Conservation (phyloP, 2,797 vertebrate species). For the Hoplostethus atlanticus region DNA sequence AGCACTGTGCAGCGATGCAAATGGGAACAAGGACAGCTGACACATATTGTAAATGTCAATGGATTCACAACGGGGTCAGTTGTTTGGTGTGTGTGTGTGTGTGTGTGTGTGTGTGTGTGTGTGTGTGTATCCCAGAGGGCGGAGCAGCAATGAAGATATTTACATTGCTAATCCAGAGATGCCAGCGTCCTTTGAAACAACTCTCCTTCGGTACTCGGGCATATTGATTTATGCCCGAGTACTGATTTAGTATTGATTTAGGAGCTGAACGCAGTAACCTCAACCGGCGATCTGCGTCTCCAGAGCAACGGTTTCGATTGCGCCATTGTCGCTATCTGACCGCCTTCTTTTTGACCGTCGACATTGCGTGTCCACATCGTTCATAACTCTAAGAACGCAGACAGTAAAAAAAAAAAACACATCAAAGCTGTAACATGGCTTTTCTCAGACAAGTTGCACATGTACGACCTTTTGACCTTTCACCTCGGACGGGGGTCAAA, state of each 20-base stretch:
- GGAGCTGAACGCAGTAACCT: constrained; percentile 1
- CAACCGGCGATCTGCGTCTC: not conserved
- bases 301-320: constrained; percentile 6
- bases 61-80: not conserved
- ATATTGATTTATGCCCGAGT: no score
- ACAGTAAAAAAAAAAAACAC: constrained; percentile 9
- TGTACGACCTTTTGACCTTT: constrained; percentile 38
- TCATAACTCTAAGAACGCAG: constrained; percentile 4
- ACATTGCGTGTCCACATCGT: not conserved
- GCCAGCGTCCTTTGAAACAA: constrained; percentile 28
- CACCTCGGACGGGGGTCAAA: constrained; percentile 35
- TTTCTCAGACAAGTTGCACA: constrained; percentile 32
- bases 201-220: not conserved
- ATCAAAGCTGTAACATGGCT: constrained; percentile 43
- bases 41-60: constrained; percentile 4
- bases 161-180: constrained; percentile 54
- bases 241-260: no score
- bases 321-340: not conserved
- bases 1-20: constrained; percentile 1
- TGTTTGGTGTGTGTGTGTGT: not conserved
- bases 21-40: constrained; percentile 12
- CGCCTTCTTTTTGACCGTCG: not conserved
- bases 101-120: constrained; percentile 18
- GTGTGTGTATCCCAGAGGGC: constrained; percentile 33
- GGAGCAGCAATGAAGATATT: constrained; percentile 28